These are phyloP conservation scores for Forbesichthys papilliferus DNA, from an alignment of 2,113 vertebrate species.

Conservation along the genomic window DNA sequence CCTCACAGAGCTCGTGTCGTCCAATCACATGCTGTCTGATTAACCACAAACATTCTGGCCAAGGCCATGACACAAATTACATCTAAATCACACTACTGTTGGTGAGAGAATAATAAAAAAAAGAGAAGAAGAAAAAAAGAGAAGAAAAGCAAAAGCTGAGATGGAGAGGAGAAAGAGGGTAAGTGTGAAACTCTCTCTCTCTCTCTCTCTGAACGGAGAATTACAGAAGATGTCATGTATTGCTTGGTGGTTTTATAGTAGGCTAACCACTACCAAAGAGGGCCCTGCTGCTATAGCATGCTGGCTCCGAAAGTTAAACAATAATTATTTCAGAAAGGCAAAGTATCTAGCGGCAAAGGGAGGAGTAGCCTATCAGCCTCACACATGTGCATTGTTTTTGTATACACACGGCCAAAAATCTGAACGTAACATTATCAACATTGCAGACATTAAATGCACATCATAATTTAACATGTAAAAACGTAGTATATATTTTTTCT, in stretches of 20 bases:
- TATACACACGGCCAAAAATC: background rate
- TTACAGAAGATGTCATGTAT: conserved; percentile 28
- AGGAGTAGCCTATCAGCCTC: background rate
- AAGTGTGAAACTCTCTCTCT: conserved; percentile 16
- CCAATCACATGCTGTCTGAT: too few species aligned
- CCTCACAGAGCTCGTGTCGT: conserved; percentile 9
- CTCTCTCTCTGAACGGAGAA: conserved; percentile 25
- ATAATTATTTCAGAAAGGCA: conserved; percentile 24
- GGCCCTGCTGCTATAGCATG: conserved; percentile 1
- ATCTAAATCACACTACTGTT: background rate
- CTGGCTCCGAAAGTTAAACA: conserved; percentile 14
- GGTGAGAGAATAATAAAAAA: conserved; percentile 2
- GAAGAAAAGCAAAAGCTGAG: background rate
- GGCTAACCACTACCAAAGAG: conserved; percentile 28
- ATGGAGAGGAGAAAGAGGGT: conserved; percentile 1
- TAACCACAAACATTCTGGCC: too few species aligned
- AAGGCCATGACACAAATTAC: background rate
- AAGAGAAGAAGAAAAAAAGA: conserved; percentile 7
- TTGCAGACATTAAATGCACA: background rate
- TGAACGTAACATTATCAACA: conserved; percentile 5
- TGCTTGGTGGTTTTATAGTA: conserved; percentile 28
- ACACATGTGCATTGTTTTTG: conserved; percentile 18
- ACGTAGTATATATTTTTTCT: background rate
- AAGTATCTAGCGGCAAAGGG: conserved; percentile 14
- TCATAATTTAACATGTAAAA: conserved; percentile 1